Conservation (phyloP, 2,888 invertebrate genomes). For the Parasteatoda lunata region DNA sequence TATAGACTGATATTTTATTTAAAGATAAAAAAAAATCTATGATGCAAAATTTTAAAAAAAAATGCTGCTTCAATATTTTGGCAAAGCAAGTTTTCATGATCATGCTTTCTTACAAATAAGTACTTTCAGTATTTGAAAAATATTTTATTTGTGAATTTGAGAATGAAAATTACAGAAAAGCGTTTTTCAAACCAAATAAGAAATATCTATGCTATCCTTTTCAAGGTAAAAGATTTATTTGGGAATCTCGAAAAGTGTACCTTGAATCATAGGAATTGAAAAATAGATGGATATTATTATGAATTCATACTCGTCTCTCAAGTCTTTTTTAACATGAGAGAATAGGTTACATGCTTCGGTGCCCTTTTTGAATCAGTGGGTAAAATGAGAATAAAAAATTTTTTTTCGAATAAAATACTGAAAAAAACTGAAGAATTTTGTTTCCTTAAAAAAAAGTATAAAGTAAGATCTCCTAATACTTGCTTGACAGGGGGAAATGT, state of each 20-base stretch:
- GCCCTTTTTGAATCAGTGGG: constrained; percentile 7
- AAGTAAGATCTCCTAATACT: constrained; percentile 11
- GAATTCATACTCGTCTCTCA: constrained; percentile 29
- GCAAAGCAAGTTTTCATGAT: no score
- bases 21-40: no score
- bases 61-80: no score
- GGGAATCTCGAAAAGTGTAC: background rate
- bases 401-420: background rate
- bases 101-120: no score
- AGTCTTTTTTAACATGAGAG: constrained; percentile 13
- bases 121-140: no score
- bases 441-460: constrained; percentile 1
- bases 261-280: background rate
- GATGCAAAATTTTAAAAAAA: no score
- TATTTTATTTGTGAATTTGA: no score
- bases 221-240: background rate
- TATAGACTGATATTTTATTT: no score
- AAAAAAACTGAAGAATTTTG: background rate
- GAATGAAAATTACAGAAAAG: background rate
- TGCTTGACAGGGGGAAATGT: constrained; percentile 23
- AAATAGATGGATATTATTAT: constrained; percentile 32
- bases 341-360: constrained; percentile 27
- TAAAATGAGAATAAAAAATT: constrained; percentile 17
- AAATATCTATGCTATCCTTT: background rate
- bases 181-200: background rate